A percentile compares a stretch with the other conserved stretches of the same genome.
These are phyloP conservation scores for Microdon myrmicae DNA, from an alignment of 2,888 invertebrate genomes.

Conservation along the genomic window DNA sequence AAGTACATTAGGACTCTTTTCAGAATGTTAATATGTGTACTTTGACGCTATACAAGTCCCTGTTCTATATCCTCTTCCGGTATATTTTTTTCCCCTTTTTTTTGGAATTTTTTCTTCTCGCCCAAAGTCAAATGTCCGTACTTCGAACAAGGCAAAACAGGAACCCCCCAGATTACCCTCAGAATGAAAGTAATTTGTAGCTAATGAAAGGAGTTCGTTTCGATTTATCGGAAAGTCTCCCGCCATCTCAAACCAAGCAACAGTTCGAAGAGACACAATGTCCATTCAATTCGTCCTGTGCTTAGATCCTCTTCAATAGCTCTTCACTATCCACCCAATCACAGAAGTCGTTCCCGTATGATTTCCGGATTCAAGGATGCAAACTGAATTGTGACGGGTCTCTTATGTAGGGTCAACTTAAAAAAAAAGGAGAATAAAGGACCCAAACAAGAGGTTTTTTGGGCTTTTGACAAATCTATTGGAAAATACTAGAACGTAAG, in stretches of 20 bases:
- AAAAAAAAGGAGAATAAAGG: constrained; percentile 3
- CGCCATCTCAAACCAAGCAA: constrained; percentile 8
- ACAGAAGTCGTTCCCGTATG: constrained; percentile 15
- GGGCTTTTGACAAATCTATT: constrained; percentile 34
- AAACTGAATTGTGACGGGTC: constrained; percentile 38
- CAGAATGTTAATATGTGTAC: constrained; percentile 49
- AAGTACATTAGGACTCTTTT: constrained; percentile 40
- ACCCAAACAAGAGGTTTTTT: constrained; percentile 7
- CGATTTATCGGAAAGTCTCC: constrained; percentile 41
- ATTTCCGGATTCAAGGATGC: constrained; percentile 29
- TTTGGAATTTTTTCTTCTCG: no score
- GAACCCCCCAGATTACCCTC: constrained; percentile 34
- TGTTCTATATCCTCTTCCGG: no score
- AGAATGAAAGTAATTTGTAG: constrained; percentile 44
- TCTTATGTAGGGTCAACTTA: constrained; percentile 23
- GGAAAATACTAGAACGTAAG: constrained; percentile 10
- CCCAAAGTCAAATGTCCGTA: no score
- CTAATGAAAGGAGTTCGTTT: constrained; percentile 44
- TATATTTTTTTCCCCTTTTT: no score
- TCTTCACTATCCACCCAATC: neutral
- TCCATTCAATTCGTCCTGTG: constrained; percentile 15
- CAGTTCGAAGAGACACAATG: constrained; percentile 10
- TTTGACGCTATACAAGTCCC: constrained; percentile 36
- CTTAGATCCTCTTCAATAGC: neutral
- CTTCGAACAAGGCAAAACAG: constrained; percentile 15